A percentile compares a stretch with the other conserved stretches of the same genome.
Conservation (phyloP, 2,888 invertebrate species). For the Megalurothrips usitatus region DNA sequence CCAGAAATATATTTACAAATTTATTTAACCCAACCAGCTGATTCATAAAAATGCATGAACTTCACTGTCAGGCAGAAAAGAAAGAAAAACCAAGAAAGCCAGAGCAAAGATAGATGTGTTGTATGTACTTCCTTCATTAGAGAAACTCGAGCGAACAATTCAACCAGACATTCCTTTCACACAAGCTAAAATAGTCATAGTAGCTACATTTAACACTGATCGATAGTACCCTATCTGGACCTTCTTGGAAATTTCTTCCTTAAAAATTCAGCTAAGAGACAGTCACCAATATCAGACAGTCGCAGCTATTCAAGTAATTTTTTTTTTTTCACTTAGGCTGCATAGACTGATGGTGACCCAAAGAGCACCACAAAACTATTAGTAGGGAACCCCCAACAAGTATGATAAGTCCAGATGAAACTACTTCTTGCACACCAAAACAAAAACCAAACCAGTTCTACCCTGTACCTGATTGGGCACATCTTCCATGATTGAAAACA, state of each 20-base stretch:
- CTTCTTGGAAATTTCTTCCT: too few species aligned
- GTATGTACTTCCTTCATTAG: not conserved
- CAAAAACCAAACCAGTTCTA: conserved; percentile 3
- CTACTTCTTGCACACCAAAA: not conserved
- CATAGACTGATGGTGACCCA: too few species aligned
- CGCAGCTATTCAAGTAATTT: too few species aligned
- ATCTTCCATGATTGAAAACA: not conserved
- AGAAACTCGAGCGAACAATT: not conserved
- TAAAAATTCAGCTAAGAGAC: too few species aligned
- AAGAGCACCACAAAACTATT: too few species aligned
- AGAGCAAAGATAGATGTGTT: not conserved
- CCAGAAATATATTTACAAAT: conserved; percentile 23
- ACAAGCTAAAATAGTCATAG: too few species aligned
- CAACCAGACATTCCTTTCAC: too few species aligned
- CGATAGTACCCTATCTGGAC: too few species aligned
- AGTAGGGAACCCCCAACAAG: not conserved
- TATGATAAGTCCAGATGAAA: not conserved
- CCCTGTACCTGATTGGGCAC: conserved; percentile 8
- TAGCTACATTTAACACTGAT: too few species aligned
- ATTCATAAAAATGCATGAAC: not conserved
- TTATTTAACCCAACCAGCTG: not conserved
- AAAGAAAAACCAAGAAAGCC: conserved; percentile 1
- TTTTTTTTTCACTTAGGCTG: too few species aligned
- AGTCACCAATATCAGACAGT: too few species aligned
- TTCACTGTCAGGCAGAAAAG: not conserved